phyloP scores from a whole-genome alignment of 2,113 vertebrate genomes.

The Cyprinus carpio region DNA sequence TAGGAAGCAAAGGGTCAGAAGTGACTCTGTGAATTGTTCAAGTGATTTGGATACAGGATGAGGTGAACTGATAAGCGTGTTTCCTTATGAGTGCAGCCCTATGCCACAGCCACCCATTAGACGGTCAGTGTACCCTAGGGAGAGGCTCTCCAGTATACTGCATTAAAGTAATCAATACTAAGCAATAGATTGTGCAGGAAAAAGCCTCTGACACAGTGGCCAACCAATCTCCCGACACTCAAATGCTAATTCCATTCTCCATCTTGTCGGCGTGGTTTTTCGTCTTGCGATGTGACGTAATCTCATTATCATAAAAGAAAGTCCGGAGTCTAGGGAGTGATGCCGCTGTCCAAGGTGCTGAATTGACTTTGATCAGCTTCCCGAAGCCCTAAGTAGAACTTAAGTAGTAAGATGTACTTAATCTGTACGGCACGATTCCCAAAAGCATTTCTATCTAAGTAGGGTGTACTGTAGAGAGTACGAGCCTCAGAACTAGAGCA shows the following conservation, averaged over 20 bases:
- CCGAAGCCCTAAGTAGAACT: neutral
- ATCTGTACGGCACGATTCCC: neutral
- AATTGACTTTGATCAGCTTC: conserved; percentile 28
- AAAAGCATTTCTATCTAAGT: neutral
- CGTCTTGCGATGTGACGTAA: conserved; percentile 21
- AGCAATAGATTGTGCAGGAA: conserved; percentile 48
- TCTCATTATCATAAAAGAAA: neutral
- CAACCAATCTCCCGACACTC: conserved; percentile 35
- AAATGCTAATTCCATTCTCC: conserved; percentile 33
- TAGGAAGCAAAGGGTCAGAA: conserved; percentile 4
- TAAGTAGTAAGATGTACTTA: neutral
- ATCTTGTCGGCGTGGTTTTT: conserved; percentile 2
- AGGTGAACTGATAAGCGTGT: conserved; percentile 18
- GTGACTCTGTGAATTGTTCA: conserved; percentile 34
- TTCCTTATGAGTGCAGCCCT: conserved; percentile 47
- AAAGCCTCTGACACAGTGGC: conserved; percentile 51
- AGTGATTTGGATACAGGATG: conserved; percentile 39
- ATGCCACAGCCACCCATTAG: conserved; percentile 61
- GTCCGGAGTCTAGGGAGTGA: neutral
- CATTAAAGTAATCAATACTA: conserved; percentile 63
- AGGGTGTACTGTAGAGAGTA: neutral
- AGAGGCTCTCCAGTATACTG: conserved; percentile 55
- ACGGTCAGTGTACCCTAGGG: conserved; percentile 51
- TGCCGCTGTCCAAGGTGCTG: conserved; percentile 56
- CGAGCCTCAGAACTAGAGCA: neutral